Percentiles rank a stretch among this genome's conserved stretches.
phyloP scores from a whole-genome alignment of 2,797 vertebrate species.

The Galago senegalensis region DNA sequence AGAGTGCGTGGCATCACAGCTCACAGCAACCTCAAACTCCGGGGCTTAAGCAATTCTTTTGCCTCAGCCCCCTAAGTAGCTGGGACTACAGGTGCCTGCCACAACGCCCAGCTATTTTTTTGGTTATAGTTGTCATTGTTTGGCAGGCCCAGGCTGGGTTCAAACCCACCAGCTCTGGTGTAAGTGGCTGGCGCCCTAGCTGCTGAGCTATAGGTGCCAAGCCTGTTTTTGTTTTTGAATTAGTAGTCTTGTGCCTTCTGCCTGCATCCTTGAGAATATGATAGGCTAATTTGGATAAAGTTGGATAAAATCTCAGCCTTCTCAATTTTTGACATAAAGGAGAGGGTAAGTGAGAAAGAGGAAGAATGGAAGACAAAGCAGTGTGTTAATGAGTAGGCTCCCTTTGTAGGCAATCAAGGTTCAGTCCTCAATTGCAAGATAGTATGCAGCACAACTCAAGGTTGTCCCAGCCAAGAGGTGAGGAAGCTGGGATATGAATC shows the following conservation, averaged over 20 bases:
- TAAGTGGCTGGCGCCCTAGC: no score
- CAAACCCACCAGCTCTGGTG: no score
- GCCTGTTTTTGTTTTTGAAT: background rate
- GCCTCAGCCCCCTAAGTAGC: no score
- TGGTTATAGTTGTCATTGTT: no score
- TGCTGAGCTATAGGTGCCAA: no score
- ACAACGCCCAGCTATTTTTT: no score
- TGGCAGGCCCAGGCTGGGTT: no score
- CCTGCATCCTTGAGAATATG: background rate
- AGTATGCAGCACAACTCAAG: background rate
- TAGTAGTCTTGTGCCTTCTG: background rate
- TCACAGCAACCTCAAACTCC: no score
- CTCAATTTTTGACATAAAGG: background rate
- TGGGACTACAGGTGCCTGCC: no score
- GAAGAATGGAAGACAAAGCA: background rate
- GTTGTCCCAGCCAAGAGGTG: background rate
- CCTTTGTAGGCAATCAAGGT: background rate
- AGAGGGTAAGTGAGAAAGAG: background rate
- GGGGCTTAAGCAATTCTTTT: no score
- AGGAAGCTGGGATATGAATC: background rate
- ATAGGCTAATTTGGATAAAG: background rate
- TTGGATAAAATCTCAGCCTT: background rate
- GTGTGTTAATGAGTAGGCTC: background rate
- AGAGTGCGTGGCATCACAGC: no score
- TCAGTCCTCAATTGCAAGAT: background rate